Conservation (phyloP, 1,140 invertebrate genomes). For the Neodiprion pinetum region DNA sequence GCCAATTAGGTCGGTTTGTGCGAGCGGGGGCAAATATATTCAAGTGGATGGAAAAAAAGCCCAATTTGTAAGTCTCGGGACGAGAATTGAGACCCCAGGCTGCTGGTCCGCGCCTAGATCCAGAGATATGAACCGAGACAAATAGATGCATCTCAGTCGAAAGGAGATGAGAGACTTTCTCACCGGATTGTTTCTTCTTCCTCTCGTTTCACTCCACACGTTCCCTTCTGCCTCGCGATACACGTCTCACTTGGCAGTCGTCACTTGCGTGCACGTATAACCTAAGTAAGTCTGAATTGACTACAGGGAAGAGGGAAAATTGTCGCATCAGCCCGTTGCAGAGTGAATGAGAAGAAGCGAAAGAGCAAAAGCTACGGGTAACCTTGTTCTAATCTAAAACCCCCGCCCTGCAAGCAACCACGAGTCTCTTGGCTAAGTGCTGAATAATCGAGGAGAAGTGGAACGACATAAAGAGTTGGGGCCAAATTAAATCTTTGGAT, state of each 20-base stretch:
- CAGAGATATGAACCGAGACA: conserved; percentile 7
- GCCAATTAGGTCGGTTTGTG: conserved; percentile 4
- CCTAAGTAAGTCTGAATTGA: no score
- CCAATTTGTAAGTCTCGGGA: conserved; percentile 7
- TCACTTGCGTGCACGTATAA: no score
- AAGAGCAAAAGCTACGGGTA: no score
- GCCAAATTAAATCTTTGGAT: conserved; percentile 46
- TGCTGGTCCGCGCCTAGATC: conserved; percentile 6
- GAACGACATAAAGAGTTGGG: conserved; percentile 20
- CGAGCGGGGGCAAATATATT: conserved; percentile 3
- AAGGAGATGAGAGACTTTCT: not conserved
- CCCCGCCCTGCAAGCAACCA: no score
- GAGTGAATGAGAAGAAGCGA: no score
- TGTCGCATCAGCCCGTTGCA: no score
- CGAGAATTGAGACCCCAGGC: conserved; percentile 4
- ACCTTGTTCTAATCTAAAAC: no score
- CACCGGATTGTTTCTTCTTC: not conserved
- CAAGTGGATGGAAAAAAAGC: conserved; percentile 3
- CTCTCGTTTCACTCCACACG: no score
- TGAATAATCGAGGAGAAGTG: conserved; percentile 7
- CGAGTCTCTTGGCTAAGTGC: not conserved
- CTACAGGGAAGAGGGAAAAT: no score
- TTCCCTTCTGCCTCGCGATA: no score
- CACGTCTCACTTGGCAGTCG: no score
- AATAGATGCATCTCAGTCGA: conserved; percentile 2